Conservation (phyloP, 2,797 vertebrate genomes). For the Picus viridis region DNA sequence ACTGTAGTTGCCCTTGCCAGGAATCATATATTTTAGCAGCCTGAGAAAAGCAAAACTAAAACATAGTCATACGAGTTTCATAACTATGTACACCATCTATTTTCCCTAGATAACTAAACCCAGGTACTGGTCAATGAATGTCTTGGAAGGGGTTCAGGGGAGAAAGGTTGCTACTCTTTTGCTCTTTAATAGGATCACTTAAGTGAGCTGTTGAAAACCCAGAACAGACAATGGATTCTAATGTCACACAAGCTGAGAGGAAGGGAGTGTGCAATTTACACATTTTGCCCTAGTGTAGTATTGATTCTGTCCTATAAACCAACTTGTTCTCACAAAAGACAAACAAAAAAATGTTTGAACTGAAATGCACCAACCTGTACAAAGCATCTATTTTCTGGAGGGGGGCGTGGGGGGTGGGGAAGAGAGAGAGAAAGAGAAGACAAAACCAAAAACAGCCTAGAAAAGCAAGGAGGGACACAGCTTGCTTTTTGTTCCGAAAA, state of each 20-base stretch:
- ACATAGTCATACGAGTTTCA: not conserved
- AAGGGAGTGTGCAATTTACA: slow-evolving; percentile 30
- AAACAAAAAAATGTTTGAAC: not conserved
- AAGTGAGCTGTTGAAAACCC: slow-evolving; percentile 5
- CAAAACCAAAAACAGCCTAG: not conserved
- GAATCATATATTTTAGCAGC: not conserved
- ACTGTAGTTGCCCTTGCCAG: not conserved
- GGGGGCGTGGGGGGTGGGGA: not conserved
- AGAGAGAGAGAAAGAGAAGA: not conserved
- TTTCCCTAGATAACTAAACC: not conserved
- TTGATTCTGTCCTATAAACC: slow-evolving; percentile 24
- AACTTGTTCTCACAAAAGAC: not conserved
- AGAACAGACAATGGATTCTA: slow-evolving; percentile 20
- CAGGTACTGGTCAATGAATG: not conserved
- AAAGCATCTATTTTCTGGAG: not conserved
- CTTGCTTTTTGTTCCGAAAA: slow-evolving; percentile 41
- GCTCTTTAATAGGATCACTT: not conserved
- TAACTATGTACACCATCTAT: not conserved
- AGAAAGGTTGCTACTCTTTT: not conserved
- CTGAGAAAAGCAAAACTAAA: slow-evolving; percentile 15
- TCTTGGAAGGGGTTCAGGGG: not conserved
- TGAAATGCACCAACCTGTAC: not conserved
- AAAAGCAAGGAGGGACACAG: not conserved
- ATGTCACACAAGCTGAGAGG: not conserved
- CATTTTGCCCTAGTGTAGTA: not conserved